Base-by-base conservation (phyloP, 2,113 vertebrate species). In the Nesospiza acunhae region DNA sequence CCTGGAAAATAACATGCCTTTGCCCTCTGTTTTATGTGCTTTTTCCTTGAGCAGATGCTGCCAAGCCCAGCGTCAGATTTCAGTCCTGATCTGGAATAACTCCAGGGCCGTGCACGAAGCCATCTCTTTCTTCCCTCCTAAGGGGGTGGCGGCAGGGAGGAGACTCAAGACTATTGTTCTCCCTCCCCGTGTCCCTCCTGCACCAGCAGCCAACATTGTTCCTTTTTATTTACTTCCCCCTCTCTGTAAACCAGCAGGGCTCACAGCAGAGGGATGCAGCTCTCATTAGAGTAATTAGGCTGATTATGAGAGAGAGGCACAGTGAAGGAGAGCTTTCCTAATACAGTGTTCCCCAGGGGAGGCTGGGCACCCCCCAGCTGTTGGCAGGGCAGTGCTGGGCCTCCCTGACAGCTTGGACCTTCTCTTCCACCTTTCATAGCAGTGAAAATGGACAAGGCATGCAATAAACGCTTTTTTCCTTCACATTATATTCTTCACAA, bases 161-260 rank as follows among this genome's bases (percentile, higher is more conserved):
- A 62, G 72, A 39, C 47, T 53, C 82, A 33, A 28, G n/a, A 30
- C 85, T 42, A 89, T 93, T 96, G 94, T 91, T 89, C 81, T 89
- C n/a, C 53, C 7, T 88, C 39, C 42, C 18, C 6, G 22, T 13
- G 56, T 88, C 46, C 53, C 84, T 92, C 73, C 59, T 8, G 6
- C 55, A 58, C 41, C 63, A 85, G 92, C 77, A 75, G 90, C 92
- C 94, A 92, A 46, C 86, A 90, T 92, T 93, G 90, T 95, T 95
- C 90, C 28, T 44, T 64, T 73, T 82, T 75, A 86, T 90, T 90
- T 83, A 60, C 85, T 92, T 87, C 79, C 60, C 69, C n/a, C 33
- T 92, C 81, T 62, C 70, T 87, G 72, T 52, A 84, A 96, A 66
- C 13, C 83, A 89, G 83, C 76, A 72, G 86, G 88, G 62, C 73